Percentiles rank a stretch among this genome's conserved stretches.
phyloP scores from a whole-genome alignment of 2,797 vertebrate species.

The Denticeps clupeoides region DNA sequence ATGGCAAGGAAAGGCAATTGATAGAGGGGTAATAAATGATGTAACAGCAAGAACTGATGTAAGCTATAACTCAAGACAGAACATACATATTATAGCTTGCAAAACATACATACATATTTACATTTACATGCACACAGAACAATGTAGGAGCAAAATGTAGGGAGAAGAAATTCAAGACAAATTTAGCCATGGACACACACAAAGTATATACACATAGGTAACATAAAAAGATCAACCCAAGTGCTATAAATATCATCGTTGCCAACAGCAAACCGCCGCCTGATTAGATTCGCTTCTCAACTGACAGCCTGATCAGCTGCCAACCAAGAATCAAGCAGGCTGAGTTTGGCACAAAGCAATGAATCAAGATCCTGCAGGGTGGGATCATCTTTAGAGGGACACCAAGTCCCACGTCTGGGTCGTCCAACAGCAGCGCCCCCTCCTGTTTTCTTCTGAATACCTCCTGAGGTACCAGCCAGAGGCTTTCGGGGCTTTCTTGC shows the following conservation, averaged over 20 bases:
- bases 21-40: no score
- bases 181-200: neutral
- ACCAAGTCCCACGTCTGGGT: constrained; percentile 42
- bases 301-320: constrained; percentile 34
- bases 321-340: constrained; percentile 54
- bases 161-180: neutral
- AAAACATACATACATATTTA: neutral
- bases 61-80: neutral
- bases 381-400: constrained; percentile 35
- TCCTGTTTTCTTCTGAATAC: constrained; percentile 32
- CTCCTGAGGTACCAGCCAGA: constrained; percentile 26
- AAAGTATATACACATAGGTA: neutral
- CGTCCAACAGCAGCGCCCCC: constrained; percentile 32
- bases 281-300: constrained; percentile 17
- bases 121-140: neutral
- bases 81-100: neutral
- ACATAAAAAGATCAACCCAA: constrained; percentile 1
- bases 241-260: neutral
- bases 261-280: neutral
- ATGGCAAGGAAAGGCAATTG: no score
- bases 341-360: constrained; percentile 57
- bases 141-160: no score
- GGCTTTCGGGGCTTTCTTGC: constrained; percentile 59
- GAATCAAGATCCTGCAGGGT: constrained; percentile 49
- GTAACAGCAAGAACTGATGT: no score